A percentile compares a stretch with the other conserved stretches of the same genome.
Conservation (phyloP, 2,888 invertebrate species). For the Oxystoma pomonae region DNA sequence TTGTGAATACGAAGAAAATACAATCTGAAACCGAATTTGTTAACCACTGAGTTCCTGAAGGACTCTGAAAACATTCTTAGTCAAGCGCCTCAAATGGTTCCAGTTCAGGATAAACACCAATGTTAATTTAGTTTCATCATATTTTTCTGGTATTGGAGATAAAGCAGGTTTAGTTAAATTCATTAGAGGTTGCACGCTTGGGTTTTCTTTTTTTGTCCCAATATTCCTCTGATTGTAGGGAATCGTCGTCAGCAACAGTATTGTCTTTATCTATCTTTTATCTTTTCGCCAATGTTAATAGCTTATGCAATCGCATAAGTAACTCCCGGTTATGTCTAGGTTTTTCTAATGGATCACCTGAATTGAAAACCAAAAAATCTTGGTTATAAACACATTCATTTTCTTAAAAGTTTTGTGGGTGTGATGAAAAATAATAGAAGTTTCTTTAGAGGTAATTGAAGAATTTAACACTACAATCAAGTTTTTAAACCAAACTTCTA, state of each 20-base stretch:
- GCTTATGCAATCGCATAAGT: conserved; percentile 2
- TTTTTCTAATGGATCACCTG: background rate
- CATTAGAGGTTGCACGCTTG: background rate
- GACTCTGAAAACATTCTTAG: too few species aligned
- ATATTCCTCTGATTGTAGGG: background rate
- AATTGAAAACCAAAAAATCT: background rate
- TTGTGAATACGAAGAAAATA: too few species aligned
- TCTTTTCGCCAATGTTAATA: background rate
- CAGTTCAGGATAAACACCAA: too few species aligned
- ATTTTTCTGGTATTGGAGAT: too few species aligned
- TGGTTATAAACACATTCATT: background rate
- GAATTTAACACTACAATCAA: background rate
- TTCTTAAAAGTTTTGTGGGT: too few species aligned
- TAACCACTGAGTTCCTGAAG: too few species aligned
- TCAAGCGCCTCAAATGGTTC: too few species aligned
- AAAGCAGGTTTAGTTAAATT: too few species aligned
- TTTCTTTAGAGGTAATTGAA: background rate
- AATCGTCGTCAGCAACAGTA: background rate
- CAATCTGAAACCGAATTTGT: too few species aligned
- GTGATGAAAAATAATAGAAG: background rate
- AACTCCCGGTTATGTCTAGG: background rate
- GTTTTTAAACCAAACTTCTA: conserved; percentile 6
- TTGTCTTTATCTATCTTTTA: background rate
- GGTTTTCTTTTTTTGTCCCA: conserved; percentile 2
- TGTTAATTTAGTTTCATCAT: too few species aligned